Base-by-base conservation (phyloP, 2,888 invertebrate genomes). In the Rhingia campestris region DNA sequence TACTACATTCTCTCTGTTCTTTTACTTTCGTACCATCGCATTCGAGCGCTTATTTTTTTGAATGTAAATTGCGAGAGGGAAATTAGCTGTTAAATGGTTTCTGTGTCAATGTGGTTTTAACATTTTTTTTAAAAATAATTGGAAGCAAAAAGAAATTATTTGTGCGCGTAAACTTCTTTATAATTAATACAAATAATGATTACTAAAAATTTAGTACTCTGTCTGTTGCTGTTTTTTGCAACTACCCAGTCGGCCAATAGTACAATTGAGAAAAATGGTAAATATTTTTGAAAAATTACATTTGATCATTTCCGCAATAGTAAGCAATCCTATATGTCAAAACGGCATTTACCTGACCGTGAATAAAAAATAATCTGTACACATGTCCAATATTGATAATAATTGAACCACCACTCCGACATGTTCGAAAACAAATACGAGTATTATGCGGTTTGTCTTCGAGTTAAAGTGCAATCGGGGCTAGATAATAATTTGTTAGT, bases 221-320 rank as follows among this genome's bases (percentile, higher is more conserved):
- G 66, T 53, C 47, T 81, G 6, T 33, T 81, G 14, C 61, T 76
- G 12, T 51, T 75, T 56, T 63, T 43, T 51, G 32, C 75, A 7
- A 64, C 64, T 45, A 76, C 81, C 12, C 75, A 72, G 4, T 37
- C 72, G 4, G 66, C 58, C 12, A 51, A 9, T 37, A 14, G 70
- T 45, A 32, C 64, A 14, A 54, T 76, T 32, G 70, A 72, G 4
- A 45, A 33, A 59, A 72, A 76, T 66, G 81, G 81, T 81, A 81
- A 81, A 63, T 81, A 70, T 74, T 63, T 12, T 14, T 41, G 30
- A 56, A 14, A 7, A n/a, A 47, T 45, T 45, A 61, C 14, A 22
- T 56, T 14, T 6, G 7, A 32, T 49, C 39, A 53, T 45, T 64
- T 45, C 12, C 32, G 10, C 22, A n/a, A 43, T 54, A 63, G 35